Evolutionary conservation across 35 echinoderm and acorn worm species (phyloP).

Genomic region (Apostichopus parvimensis): DNA sequence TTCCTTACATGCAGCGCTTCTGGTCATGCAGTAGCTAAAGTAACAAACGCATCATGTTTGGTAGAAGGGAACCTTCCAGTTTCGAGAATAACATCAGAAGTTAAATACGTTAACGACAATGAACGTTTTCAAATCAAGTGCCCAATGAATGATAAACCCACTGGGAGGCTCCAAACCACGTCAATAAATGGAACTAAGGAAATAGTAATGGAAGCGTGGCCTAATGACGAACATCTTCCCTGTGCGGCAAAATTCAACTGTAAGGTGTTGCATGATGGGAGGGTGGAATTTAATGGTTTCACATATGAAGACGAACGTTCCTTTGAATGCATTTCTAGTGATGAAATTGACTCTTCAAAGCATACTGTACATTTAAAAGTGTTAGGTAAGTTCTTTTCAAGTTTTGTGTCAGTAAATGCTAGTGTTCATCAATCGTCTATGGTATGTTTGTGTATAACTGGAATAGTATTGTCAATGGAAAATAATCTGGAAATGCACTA

Average conservation of each 20-base stretch:
- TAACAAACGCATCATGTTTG: background rate
- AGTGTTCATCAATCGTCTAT: no score
- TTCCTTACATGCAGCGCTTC: background rate
- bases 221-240: background rate
- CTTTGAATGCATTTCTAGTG: conserved; percentile 11
- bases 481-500: no score
- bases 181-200: background rate
- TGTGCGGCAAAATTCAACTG: background rate
- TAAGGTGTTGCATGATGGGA: background rate
- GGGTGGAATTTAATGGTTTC: background rate
- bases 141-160: background rate
- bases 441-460: no score
- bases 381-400: background rate
- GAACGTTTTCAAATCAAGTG: background rate
- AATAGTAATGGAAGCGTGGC: background rate
- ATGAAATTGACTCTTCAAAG: background rate
- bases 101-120: background rate
- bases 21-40: background rate
- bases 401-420: no score
- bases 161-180: background rate
- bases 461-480: no score
- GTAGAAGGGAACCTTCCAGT: background rate
- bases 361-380: background rate
- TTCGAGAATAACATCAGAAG: background rate
- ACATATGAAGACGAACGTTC: background rate